Base-by-base conservation (phyloP, 2,797 vertebrate species). In the Parambassis ranga region DNA sequence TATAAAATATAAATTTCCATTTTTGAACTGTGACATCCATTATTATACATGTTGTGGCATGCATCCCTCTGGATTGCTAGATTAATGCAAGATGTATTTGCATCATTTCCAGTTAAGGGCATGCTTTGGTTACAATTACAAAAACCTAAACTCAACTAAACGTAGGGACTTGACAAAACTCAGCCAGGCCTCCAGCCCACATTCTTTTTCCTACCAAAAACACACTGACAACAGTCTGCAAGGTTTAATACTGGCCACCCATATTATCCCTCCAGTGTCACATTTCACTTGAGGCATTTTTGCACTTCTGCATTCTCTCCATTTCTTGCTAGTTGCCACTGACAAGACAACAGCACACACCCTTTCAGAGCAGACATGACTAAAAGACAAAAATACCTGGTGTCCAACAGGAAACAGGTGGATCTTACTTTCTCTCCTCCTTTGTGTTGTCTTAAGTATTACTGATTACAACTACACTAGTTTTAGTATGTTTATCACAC, bases 201-300 rank as follows among this genome's bases (percentile, higher is more conserved):
- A 65, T 36, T 37, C 11, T 16, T 5, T 16, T 22, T 20, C 39
- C 18, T 24, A 65, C 50, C 50, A 41, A 55, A 56, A 74, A 64
- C 55, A 78, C 9, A 28, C 31, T 57, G 4, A 66, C 30, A 78
- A 78, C 62, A 74, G 18, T 32, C n/a, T 41, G 24, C 16, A 16
- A 20, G 3, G 36, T 41, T 41, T 42, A 23, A 66, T 56, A 65
- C 27, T 14, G 53, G 58, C 10, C 13, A 16, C 50, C 55, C 32
- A 4, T 49, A 48, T 51, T 49, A 42, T 47, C 33, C 48, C 48
- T 30, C 49, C 14, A 28, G 56, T 39, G 43, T 58, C 24, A 67
- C 6, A 14, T 63, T 64, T 63, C 33, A 20, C 38, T 39, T 39
- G 3, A 27, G 33, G 51, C 39, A 23, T 44, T 56, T 60, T 41